These are phyloP conservation scores for Myripristis jacobus DNA, from an alignment of 2,797 vertebrate species.

Conservation along the genomic window DNA sequence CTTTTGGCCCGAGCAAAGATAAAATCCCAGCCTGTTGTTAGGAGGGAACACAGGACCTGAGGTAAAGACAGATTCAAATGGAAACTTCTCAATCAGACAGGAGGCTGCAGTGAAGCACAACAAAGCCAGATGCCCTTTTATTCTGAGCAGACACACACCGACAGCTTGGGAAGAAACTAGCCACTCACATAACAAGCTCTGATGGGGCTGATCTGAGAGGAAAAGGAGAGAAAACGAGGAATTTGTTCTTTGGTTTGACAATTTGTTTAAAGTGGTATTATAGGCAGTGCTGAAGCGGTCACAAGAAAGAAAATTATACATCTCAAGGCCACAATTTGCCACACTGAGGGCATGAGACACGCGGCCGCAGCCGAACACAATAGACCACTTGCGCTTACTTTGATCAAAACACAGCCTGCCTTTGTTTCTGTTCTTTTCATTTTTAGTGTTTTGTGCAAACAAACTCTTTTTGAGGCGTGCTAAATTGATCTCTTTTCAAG, in stretches of 20 bases:
- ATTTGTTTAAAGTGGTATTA: not conserved
- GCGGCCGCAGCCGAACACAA: no score
- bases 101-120: slow-evolving; percentile 24
- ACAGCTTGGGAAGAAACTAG: slow-evolving; percentile 18
- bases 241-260: not conserved
- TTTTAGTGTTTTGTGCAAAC: no score
- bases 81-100: slow-evolving; percentile 43
- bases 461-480: no score
- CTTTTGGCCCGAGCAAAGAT: slow-evolving; percentile 38
- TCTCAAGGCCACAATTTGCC: no score
- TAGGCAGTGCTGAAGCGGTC: not conserved
- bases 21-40: slow-evolving; percentile 53
- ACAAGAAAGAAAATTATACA: no score
- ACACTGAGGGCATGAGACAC: no score
- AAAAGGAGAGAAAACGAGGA: not conserved
- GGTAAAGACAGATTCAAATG: not conserved
- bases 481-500: no score
- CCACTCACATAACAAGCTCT: slow-evolving; percentile 29
- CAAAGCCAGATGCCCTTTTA: slow-evolving; percentile 67
- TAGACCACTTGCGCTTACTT: no score
- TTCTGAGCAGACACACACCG: slow-evolving; percentile 36
- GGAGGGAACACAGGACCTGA: not conserved
- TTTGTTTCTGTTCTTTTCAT: no score
- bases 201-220: not conserved
- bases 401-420: no score